A percentile compares a stretch with the other conserved stretches of the same genome.
Evolutionary conservation across 1,140 invertebrate genomes (phyloP).

Genomic region (Halesus radiatus): DNA sequence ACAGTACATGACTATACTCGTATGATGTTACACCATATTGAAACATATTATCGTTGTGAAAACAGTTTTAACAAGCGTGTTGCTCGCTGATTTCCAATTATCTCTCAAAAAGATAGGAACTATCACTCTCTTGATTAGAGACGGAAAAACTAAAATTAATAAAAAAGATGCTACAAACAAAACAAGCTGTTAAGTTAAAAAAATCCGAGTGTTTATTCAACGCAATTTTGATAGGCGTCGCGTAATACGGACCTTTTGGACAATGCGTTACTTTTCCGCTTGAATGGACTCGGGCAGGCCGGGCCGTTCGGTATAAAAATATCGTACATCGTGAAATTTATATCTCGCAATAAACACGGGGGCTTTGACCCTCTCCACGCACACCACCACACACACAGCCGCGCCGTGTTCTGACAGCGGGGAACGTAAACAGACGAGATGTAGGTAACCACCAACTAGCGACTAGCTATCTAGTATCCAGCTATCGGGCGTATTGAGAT

Average conservation of each 20-base stretch:
- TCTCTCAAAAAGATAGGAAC: conserved; percentile 14
- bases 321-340: conserved; percentile 42
- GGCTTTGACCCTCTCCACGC: conserved; percentile 12
- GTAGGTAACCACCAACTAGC: neutral
- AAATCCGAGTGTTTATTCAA: neutral
- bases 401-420: conserved; percentile 32
- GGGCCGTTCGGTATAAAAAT: conserved; percentile 17
- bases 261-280: neutral
- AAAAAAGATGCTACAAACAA: too few species aligned
- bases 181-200: neutral
- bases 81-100: conserved; percentile 11
- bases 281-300: neutral
- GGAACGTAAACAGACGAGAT: conserved; percentile 8
- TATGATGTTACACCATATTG: too few species aligned
- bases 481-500: too few species aligned
- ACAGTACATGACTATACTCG: too few species aligned
- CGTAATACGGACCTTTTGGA: neutral
- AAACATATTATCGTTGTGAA: neutral
- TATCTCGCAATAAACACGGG: conserved; percentile 41
- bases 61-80: conserved; percentile 14
- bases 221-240: too few species aligned
- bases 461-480: too few species aligned
- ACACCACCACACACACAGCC: neutral
- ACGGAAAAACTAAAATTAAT: neutral
- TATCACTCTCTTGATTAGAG: conserved; percentile 26